Evolutionary conservation across 2,113 vertebrate species (phyloP).

Genomic region (Chunga burmeisteri): DNA sequence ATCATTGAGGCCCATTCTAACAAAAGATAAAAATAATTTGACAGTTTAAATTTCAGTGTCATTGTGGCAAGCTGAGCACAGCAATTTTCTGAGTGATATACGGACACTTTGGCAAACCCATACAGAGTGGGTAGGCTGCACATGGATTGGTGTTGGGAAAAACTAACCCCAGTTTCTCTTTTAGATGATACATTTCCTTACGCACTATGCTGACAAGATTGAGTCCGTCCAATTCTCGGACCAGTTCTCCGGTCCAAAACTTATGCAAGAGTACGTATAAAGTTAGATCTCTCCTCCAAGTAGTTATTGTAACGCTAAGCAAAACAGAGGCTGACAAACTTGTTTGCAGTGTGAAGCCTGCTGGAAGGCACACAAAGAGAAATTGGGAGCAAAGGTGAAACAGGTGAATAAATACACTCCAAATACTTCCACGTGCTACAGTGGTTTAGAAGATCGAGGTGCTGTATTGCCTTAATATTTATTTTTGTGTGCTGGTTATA

Average conservation of each 20-base stretch:
- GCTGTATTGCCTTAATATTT: neutral
- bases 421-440: neutral
- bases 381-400: neutral
- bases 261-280: conserved; percentile 97
- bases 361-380: neutral
- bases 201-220: conserved; percentile 95
- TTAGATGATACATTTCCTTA: conserved; percentile 97
- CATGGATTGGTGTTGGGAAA: neutral
- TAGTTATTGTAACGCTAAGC: neutral
- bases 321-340: neutral
- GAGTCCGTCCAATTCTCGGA: conserved; percentile 99
- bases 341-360: neutral
- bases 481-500: neutral
- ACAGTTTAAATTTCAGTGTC: neutral
- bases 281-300: neutral
- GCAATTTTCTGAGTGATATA: neutral
- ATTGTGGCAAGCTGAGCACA: neutral
- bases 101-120: neutral
- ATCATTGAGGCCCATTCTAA: neutral
- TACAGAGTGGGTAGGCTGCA: neutral
- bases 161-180: conserved; percentile 25
- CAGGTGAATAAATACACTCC: neutral
- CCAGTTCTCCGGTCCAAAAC: conserved; percentile 99
- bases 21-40: neutral
- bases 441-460: neutral